Evolutionary conservation across 2,113 vertebrate genomes (phyloP).

Genomic region (Nansenia antarctica): DNA sequence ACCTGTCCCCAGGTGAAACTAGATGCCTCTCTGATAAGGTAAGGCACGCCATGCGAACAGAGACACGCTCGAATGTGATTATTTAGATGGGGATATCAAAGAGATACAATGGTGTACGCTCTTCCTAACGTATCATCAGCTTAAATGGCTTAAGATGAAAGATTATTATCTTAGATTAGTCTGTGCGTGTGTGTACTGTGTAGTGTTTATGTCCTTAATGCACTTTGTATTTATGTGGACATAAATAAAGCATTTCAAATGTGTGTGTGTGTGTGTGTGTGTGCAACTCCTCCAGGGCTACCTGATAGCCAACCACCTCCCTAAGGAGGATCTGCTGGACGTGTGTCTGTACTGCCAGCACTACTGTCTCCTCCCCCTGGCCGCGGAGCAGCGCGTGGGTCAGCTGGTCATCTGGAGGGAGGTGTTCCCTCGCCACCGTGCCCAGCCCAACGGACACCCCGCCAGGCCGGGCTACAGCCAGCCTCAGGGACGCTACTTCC

Average conservation of each 20-base stretch:
- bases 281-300: slow-evolving; percentile 79
- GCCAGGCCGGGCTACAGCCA: slow-evolving; percentile 71
- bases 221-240: background rate
- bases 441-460: slow-evolving; percentile 39
- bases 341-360: slow-evolving; percentile 89
- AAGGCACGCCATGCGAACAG: background rate
- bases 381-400: slow-evolving; percentile 82
- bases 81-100: background rate
- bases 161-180: too few species aligned
- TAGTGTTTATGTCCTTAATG: background rate
- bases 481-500: slow-evolving; percentile 85
- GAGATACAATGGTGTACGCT: too few species aligned
- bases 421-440: slow-evolving; percentile 78
- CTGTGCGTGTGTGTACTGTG: background rate
- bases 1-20: background rate
- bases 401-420: slow-evolving; percentile 95
- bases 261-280: slow-evolving; percentile 1
- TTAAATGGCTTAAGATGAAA: too few species aligned
- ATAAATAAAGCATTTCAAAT: too few species aligned
- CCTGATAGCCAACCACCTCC: slow-evolving; percentile 89
- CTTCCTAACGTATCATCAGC: too few species aligned
- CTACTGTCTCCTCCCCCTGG: slow-evolving; percentile 86
- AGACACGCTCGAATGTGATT: background rate
- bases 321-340: slow-evolving; percentile 88
- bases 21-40: background rate